These are phyloP conservation scores for Elegia similella DNA, from an alignment of 2,888 invertebrate species.

Conservation along the genomic window DNA sequence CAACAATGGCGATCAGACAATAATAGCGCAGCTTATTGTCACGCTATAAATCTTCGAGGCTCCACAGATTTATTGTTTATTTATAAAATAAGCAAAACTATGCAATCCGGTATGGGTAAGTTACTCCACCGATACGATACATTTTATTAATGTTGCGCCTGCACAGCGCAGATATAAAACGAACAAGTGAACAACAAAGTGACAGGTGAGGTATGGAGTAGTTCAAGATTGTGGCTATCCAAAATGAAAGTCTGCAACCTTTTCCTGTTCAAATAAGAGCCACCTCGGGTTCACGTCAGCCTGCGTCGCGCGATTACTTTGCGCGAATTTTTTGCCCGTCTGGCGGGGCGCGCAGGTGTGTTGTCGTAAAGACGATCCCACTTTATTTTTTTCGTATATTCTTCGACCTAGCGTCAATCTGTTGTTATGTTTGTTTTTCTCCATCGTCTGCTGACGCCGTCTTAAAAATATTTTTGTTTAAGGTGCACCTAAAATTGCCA, in stretches of 20 bases:
- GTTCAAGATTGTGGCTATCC: slow-evolving; percentile 15
- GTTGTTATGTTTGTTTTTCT: slow-evolving; percentile 56
- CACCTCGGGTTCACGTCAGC: slow-evolving; percentile 21
- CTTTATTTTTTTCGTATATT: slow-evolving; percentile 52
- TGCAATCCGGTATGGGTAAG: neutral
- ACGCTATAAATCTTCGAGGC: neutral
- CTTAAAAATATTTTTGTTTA: slow-evolving; percentile 28
- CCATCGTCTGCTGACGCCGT: slow-evolving; percentile 26
- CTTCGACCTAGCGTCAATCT: slow-evolving; percentile 51
- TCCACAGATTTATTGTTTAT: slow-evolving; percentile 8
- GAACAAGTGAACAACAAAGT: neutral
- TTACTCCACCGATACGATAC: neutral
- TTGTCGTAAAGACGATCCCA: slow-evolving; percentile 44
- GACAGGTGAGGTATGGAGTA: neutral
- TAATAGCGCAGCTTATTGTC: slow-evolving; percentile 13
- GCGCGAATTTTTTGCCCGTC: slow-evolving; percentile 66
- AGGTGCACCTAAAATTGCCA: slow-evolving; percentile 6
- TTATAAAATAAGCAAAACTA: slow-evolving; percentile 4
- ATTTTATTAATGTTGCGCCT: neutral
- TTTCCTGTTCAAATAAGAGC: slow-evolving; percentile 44
- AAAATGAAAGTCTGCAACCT: slow-evolving; percentile 46
- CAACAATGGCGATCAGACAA: slow-evolving; percentile 16
- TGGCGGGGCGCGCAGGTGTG: slow-evolving; percentile 64
- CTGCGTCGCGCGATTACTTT: slow-evolving; percentile 40
- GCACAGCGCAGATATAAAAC: neutral